A percentile compares a stretch with the other conserved stretches of the same genome.
phyloP scores from a whole-genome alignment of 2,113 vertebrate genomes.

The Nanorana parkeri region DNA sequence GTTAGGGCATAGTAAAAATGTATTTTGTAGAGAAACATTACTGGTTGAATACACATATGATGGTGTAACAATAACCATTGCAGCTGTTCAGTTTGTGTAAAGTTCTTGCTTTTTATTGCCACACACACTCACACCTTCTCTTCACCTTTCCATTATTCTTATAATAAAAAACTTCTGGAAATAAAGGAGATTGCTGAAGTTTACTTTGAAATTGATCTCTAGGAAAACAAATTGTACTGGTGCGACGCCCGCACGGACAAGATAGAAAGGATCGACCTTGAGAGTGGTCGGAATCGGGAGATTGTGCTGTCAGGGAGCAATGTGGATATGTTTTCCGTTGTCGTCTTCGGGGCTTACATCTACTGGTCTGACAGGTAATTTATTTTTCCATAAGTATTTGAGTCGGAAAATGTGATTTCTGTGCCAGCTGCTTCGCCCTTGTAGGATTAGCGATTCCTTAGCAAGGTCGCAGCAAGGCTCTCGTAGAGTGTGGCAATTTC shows the following conservation, averaged over 20 bases:
- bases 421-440: conserved; percentile 76
- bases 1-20: no score
- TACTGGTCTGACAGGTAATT: conserved; percentile 99
- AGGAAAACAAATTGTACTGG: conserved; percentile 99
- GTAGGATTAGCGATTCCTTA: conserved; percentile 75
- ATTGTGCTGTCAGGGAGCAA: conserved; percentile 95
- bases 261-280: conserved; percentile 99
- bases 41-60: no score
- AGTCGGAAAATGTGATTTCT: conserved; percentile 73
- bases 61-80: no score
- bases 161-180: conserved; percentile 67
- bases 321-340: conserved; percentile 97
- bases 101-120: no score
- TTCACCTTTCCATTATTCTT: conserved; percentile 62
- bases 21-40: no score
- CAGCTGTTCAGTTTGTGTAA: no score
- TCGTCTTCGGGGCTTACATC: conserved; percentile 98
- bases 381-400: conserved; percentile 87
- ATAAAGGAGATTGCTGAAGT: conserved; percentile 64
- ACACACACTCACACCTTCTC: conserved; percentile 49
- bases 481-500: conserved; percentile 62
- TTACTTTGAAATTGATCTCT: conserved; percentile 82
- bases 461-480: conserved; percentile 70
- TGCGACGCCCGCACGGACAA: conserved; percentile 98
- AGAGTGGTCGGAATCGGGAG: conserved; percentile 93